phyloP scores from a whole-genome alignment of 2,113 vertebrate species.

The Thalassoma bifasciatum region DNA sequence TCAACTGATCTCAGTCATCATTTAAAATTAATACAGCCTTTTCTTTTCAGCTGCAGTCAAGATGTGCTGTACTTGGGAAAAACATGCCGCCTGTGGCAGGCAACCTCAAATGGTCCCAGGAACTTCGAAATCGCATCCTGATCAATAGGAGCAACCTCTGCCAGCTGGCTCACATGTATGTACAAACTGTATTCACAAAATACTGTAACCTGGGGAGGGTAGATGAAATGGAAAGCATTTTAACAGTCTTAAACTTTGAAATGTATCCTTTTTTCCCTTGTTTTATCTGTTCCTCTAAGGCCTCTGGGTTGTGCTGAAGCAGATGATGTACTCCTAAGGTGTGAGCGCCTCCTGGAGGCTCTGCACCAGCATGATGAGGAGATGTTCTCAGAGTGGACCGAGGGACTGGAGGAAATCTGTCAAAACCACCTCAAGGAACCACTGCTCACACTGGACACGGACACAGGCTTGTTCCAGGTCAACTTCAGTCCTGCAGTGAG shows the following conservation, averaged over 20 bases:
- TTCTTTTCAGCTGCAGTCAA: constrained; percentile 75
- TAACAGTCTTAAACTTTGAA: too few species aligned
- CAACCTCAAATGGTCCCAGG: constrained; percentile 84
- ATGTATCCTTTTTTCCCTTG: neutral
- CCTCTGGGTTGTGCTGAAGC: constrained; percentile 76
- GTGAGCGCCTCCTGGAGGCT: constrained; percentile 77
- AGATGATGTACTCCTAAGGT: constrained; percentile 79
- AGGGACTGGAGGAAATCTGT: constrained; percentile 75
- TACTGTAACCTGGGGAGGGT: too few species aligned
- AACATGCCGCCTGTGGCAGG: constrained; percentile 81
- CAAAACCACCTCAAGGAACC: constrained; percentile 78
- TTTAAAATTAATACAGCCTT: neutral
- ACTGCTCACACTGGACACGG: constrained; percentile 64
- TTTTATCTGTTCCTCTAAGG: constrained; percentile 56
- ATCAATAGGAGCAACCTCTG: constrained; percentile 75
- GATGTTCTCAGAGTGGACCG: constrained; percentile 74
- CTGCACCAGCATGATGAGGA: constrained; percentile 78
- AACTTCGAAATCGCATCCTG: constrained; percentile 79
- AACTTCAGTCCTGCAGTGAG: constrained; percentile 85
- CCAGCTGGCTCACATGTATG: constrained; percentile 77
- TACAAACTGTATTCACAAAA: neutral
- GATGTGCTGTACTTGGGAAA: constrained; percentile 76
- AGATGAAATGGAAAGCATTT: too few species aligned
- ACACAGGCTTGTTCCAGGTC: constrained; percentile 70
- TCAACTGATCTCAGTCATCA: neutral